phyloP scores from a whole-genome alignment of 2,113 vertebrate genomes.

The Tilapia sparmanii region DNA sequence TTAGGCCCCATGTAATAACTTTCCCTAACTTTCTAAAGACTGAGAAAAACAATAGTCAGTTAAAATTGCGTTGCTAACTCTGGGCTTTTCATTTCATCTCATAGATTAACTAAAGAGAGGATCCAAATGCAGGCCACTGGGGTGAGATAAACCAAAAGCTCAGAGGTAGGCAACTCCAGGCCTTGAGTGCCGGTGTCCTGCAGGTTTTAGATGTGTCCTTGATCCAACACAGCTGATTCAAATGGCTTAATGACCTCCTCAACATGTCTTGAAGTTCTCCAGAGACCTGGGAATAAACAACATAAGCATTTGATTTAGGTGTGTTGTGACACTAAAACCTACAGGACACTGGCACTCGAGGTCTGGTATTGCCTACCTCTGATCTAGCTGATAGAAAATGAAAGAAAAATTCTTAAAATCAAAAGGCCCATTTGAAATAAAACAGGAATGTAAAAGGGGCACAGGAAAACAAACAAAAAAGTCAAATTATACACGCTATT shows the following conservation, averaged over 20 bases:
- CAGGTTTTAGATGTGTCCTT: background rate
- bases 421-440: rapidly evolving
- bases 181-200: background rate
- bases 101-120: background rate
- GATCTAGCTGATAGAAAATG: background rate
- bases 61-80: rapidly evolving
- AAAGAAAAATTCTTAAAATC: background rate
- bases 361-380: rapidly evolving
- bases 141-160: background rate
- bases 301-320: background rate
- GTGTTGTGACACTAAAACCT: background rate
- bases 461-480: background rate
- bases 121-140: background rate
- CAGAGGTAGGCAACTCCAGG: background rate
- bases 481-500: background rate
- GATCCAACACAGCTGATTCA: background rate
- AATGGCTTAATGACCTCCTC: background rate
- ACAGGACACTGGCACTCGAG: background rate
- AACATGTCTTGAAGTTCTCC: background rate
- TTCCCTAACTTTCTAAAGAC: rapidly evolving
- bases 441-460: background rate
- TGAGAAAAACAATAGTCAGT: background rate
- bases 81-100: background rate
- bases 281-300: rapidly evolving
- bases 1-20: background rate